Conservation (phyloP, 1,140 invertebrate genomes). For the Diplogasteroides magnus region DNA sequence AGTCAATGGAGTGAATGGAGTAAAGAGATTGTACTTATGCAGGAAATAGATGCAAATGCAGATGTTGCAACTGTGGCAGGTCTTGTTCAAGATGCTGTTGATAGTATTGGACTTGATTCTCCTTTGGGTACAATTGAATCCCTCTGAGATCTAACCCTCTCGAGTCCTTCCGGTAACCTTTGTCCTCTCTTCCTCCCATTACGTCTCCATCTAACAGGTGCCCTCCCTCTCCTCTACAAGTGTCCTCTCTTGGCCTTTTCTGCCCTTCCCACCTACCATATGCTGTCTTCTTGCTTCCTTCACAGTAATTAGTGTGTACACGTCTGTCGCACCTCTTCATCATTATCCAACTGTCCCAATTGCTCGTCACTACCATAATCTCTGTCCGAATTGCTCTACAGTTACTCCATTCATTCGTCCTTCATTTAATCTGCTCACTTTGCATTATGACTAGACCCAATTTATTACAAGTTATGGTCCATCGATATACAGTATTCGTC, state of each 20-base stretch:
- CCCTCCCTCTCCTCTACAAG: neutral
- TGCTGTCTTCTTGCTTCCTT: neutral
- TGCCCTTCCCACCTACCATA: neutral
- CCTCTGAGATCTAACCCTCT: too few species aligned
- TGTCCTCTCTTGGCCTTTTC: neutral
- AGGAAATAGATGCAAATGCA: neutral
- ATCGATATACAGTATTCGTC: too few species aligned
- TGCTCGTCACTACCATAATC: too few species aligned
- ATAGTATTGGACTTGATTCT: neutral
- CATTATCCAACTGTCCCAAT: too few species aligned
- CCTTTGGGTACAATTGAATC: neutral
- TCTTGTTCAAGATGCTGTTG: neutral
- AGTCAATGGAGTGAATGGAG: neutral
- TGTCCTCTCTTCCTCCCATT: neutral
- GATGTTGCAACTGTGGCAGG: neutral
- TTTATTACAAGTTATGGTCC: too few species aligned
- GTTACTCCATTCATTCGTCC: too few species aligned
- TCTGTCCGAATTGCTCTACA: too few species aligned
- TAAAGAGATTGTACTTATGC: neutral
- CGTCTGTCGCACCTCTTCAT: too few species aligned
- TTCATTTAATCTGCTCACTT: neutral
- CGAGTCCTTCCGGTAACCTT: neutral
- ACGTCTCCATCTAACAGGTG: conserved; percentile 1
- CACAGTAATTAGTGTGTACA: too few species aligned
- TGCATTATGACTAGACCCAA: too few species aligned